Conservation (phyloP, 2,797 vertebrate genomes). For the Hippopotamyrus pictus region DNA sequence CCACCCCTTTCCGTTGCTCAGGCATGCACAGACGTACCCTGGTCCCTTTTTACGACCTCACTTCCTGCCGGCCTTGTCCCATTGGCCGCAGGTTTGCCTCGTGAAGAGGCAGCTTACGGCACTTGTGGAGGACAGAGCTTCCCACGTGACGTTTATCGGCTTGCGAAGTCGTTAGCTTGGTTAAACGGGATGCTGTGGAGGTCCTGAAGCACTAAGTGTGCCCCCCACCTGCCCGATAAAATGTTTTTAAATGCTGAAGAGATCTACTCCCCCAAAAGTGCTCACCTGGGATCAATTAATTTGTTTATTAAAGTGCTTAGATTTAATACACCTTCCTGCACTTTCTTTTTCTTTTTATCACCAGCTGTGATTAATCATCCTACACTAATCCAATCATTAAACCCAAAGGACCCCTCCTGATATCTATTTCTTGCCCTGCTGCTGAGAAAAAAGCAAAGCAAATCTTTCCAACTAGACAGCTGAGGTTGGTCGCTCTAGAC, state of each 20-base stretch:
- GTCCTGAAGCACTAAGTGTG: neutral
- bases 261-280: constrained; percentile 39
- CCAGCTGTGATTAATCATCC: constrained; percentile 47
- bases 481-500: constrained; percentile 30
- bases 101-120: neutral
- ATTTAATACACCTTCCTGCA: constrained; percentile 30
- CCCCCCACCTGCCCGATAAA: neutral
- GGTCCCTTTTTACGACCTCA: neutral
- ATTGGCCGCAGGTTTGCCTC: neutral
- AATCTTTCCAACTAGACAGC: constrained; percentile 39
- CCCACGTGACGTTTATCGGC: neutral
- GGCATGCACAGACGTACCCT: neutral
- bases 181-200: neutral
- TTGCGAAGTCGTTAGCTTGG: neutral
- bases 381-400: constrained; percentile 44
- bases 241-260: constrained; percentile 42
- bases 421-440: constrained; percentile 37
- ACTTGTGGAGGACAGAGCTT: neutral
- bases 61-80: neutral
- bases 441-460: constrained; percentile 32
- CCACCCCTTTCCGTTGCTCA: constrained; percentile 9
- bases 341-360: constrained; percentile 29
- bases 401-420: constrained; percentile 42
- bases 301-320: constrained; percentile 45
- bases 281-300: constrained; percentile 48